Evolutionary conservation across 2,888 invertebrate species (phyloP), one percentile per base, ranked within the genome.

Genomic region (Sphecodes monilicornis): DNA sequence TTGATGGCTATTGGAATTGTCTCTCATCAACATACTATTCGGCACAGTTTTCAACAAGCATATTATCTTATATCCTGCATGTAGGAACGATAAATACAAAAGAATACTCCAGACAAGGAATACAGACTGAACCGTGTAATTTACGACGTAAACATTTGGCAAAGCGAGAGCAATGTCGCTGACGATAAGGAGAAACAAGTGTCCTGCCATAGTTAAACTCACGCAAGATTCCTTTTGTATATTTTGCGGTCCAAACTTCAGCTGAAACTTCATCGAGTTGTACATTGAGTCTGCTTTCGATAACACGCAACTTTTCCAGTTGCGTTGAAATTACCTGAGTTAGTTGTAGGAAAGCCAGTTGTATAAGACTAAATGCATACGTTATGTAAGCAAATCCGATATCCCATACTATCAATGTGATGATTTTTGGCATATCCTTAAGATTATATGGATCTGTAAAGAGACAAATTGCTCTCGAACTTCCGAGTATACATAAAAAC

Each of bases 361-460:
- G 96, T 85, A 96, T 95, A 78, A 96, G 95, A 85, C 96, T 95
- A 92, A 96, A 96, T 60, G 96, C 96, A 60, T 96, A 96, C 73
- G 96, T 95, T 82, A 96, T 94, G 91, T 96, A 95, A 18, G 96
- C 96, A 91, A 95, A 96, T 84, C 96, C 96, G 76, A 96, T 92
- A 90, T 96, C 96, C 95, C 96, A 96, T 86, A 96, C 92, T 82
- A 96, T 94, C 69, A 95, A 95, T 36, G 95, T 95, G 86, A 96
- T 92, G 66, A 95, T 94, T 87, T 94, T 94, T 66, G 96, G 96
- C 94, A 96, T 96, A 93, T 95, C 94, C 91, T 95, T 95, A 64
- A 96, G 95, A 90, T 95, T 95, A 93, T 96, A 96, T 60, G 96
- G 96, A 92, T 96, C 96, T 89, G 96, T 95, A 92, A 96, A 95